phyloP scores from a whole-genome alignment of 2,113 vertebrate species.

The Dipodomys stephensi region DNA sequence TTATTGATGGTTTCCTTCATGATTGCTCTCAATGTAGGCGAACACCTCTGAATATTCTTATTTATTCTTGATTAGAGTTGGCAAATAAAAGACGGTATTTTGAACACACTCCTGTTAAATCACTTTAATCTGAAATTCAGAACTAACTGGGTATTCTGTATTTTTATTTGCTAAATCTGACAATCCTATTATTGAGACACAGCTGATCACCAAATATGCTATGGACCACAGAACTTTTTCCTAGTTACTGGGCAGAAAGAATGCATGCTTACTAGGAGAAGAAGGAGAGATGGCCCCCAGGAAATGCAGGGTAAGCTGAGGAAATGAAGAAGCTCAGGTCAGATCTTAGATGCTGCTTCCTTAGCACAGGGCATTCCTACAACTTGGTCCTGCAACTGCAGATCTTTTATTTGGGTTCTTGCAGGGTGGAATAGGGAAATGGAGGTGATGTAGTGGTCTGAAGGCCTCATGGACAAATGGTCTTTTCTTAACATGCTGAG shows the following conservation, averaged over 20 bases:
- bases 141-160: not conserved
- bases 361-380: not conserved
- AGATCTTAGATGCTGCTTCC: not conserved
- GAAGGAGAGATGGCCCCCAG: not conserved
- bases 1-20: not conserved
- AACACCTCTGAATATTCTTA: not conserved
- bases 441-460: not conserved
- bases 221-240: not conserved
- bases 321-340: not conserved
- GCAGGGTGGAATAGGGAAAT: not conserved
- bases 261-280: not conserved
- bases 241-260: not conserved
- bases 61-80: constrained; percentile 7
- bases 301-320: not conserved
- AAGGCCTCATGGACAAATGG: not conserved
- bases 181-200: not conserved
- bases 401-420: not conserved
- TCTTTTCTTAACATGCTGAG: not conserved
- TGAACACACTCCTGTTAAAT: not conserved
- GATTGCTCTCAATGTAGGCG: not conserved
- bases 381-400: not conserved
- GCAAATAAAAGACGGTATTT: constrained; percentile 34
- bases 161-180: constrained; percentile 37
- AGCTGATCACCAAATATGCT: not conserved
- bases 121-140: constrained; percentile 49